These are phyloP conservation scores for Ciconia boyciana DNA, from an alignment of 2,113 vertebrate species.

Conservation along the genomic window DNA sequence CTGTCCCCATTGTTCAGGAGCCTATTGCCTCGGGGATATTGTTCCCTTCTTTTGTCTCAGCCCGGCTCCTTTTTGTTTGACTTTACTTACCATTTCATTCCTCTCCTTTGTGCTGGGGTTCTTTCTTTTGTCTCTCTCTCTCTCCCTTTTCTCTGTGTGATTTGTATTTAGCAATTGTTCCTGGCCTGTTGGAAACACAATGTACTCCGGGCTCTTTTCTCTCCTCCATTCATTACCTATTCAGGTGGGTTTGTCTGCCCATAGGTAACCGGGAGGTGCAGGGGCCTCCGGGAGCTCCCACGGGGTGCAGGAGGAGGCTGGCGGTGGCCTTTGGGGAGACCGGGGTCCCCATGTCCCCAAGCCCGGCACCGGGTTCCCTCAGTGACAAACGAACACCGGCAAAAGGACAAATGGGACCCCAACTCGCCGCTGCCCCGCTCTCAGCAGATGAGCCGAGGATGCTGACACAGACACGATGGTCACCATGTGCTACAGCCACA, in stretches of 20 bases:
- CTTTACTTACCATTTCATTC: slow-evolving; percentile 93
- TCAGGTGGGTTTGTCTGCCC: slow-evolving; percentile 48
- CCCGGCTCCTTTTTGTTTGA: slow-evolving; percentile 92
- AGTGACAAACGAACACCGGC: not conserved
- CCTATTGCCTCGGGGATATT: slow-evolving; percentile 96
- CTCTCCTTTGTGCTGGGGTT: slow-evolving; percentile 79
- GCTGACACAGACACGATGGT: not conserved
- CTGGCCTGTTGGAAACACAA: slow-evolving; percentile 53
- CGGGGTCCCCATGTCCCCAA: fast-evolving
- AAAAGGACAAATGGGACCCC: not conserved
- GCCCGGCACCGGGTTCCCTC: fast-evolving
- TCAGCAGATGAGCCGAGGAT: not conserved
- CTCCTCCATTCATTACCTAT: slow-evolving; percentile 48
- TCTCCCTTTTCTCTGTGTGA: slow-evolving; percentile 66
- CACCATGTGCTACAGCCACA: not conserved
- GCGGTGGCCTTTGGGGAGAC: not conserved
- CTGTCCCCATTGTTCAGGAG: slow-evolving; percentile 93
- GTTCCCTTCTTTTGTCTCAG: slow-evolving; percentile 98
- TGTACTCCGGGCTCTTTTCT: slow-evolving; percentile 36
- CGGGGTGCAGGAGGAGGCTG: not conserved
- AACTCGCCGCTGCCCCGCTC: not conserved
- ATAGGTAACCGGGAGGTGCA: not conserved
- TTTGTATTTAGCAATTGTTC: slow-evolving; percentile 71
- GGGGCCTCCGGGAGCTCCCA: not conserved
- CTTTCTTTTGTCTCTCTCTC: slow-evolving; percentile 73